Conservation (phyloP, 2,113 vertebrate genomes). For the Lophochroa leadbeateri region DNA sequence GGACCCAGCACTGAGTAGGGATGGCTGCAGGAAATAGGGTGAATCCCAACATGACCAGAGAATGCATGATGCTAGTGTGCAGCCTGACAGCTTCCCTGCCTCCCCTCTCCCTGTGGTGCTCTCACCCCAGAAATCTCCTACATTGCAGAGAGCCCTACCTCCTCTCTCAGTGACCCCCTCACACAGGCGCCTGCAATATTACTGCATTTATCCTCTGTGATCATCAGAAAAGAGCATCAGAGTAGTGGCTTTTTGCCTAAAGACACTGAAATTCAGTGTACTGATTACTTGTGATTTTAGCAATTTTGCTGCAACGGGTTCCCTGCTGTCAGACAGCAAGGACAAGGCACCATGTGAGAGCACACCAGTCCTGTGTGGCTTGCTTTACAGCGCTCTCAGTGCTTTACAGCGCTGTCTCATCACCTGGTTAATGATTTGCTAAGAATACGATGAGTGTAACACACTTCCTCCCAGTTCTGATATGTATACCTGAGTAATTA, state of each 20-base stretch:
- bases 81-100: neutral
- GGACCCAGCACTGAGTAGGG: neutral
- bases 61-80: neutral
- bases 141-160: rapidly evolving
- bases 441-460: neutral
- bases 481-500: neutral
- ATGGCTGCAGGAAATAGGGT: neutral
- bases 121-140: neutral
- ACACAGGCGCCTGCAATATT: neutral
- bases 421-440: conserved; percentile 3
- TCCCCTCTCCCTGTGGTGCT: neutral
- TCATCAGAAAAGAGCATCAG: neutral
- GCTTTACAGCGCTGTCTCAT: neutral
- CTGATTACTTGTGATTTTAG: neutral
- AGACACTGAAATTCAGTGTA: neutral
- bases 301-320: neutral
- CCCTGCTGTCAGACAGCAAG: neutral
- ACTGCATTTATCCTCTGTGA: neutral
- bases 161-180: neutral
- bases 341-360: rapidly evolving
- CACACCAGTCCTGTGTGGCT: neutral
- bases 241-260: neutral
- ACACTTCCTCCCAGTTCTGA: neutral
- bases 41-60: neutral
- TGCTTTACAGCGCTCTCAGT: rapidly evolving